Percentiles rank a stretch among this genome's conserved stretches.
Conservation (phyloP, 2,888 invertebrate species). For the Acanthococcus lagerstroemiae region DNA sequence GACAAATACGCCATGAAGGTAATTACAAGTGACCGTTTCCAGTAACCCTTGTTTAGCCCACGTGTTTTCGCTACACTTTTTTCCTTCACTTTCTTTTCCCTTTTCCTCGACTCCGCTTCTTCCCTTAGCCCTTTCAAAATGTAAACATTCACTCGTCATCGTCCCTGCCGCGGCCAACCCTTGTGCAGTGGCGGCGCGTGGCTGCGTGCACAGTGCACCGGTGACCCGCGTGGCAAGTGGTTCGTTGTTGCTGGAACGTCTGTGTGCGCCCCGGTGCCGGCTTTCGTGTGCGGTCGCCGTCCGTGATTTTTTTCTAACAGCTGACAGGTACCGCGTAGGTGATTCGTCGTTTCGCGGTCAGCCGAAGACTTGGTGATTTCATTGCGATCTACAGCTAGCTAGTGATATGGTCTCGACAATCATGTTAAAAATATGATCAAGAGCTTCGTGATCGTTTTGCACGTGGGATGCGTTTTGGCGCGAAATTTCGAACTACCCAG, state of each 20-base stretch:
- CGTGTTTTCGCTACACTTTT: no score
- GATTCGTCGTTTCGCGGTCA: no score
- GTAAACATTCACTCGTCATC: background rate
- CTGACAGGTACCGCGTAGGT: no score
- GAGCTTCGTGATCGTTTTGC: background rate
- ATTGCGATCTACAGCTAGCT: no score
- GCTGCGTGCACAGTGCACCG: constrained; percentile 12
- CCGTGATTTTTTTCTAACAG: no score
- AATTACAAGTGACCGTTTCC: no score
- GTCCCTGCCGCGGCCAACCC: no score
- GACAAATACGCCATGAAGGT: no score
- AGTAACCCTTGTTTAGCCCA: no score
- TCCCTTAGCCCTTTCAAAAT: constrained; percentile 6
- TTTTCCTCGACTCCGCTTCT: background rate
- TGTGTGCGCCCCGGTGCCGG: constrained; percentile 4
- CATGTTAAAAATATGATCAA: background rate
- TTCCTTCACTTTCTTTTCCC: no score
- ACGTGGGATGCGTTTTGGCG: constrained; percentile 11
- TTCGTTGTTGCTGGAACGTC: constrained; percentile 9
- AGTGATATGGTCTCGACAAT: background rate
- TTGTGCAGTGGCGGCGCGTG: no score
- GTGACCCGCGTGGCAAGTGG: constrained; percentile 8
- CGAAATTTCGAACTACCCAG: constrained; percentile 16
- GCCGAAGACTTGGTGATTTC: no score
- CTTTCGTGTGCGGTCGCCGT: constrained; percentile 10